Conservation (phyloP, 23 tunicate genomes). For the Ciona savignyi region DNA sequence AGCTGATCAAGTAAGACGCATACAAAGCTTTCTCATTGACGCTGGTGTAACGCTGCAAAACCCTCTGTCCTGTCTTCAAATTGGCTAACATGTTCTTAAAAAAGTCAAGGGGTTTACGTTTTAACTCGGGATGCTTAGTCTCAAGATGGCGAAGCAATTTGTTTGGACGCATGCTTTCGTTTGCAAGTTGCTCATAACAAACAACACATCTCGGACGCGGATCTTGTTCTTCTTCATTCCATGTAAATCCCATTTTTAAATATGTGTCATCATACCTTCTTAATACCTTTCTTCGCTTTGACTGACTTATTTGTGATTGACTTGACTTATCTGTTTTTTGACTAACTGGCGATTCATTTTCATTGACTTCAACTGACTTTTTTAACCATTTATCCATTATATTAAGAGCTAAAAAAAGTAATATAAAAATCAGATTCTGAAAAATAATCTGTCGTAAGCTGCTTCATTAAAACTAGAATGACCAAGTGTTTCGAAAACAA, state of each 20-base stretch:
- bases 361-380: too few relatives aligned
- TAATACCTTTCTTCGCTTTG: too few relatives aligned
- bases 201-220: conserved; percentile 33
- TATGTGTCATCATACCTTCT: conserved; percentile 26
- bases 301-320: too few relatives aligned
- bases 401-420: too few relatives aligned
- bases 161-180: conserved; percentile 36
- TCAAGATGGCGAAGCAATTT: conserved; percentile 34
- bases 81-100: conserved; percentile 23
- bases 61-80: conserved; percentile 9
- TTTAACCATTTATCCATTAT: too few relatives aligned
- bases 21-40: conserved; percentile 14
- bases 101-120: conserved; percentile 36
- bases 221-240: conserved; percentile 16
- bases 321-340: too few relatives aligned
- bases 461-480: too few relatives aligned
- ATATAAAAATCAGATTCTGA: too few relatives aligned
- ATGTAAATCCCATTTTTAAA: conserved; percentile 33
- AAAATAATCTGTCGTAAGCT: too few relatives aligned
- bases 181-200: conserved; percentile 26
- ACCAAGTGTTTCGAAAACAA: too few relatives aligned
- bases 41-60: conserved; percentile 5
- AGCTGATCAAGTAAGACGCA: conserved; percentile 31
- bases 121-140: conserved; percentile 25
- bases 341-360: too few relatives aligned